A percentile compares a stretch with the other conserved stretches of the same genome.
Evolutionary conservation across 2,797 vertebrate species (phyloP).

Genomic region (Neomorphus geoffroyi): DNA sequence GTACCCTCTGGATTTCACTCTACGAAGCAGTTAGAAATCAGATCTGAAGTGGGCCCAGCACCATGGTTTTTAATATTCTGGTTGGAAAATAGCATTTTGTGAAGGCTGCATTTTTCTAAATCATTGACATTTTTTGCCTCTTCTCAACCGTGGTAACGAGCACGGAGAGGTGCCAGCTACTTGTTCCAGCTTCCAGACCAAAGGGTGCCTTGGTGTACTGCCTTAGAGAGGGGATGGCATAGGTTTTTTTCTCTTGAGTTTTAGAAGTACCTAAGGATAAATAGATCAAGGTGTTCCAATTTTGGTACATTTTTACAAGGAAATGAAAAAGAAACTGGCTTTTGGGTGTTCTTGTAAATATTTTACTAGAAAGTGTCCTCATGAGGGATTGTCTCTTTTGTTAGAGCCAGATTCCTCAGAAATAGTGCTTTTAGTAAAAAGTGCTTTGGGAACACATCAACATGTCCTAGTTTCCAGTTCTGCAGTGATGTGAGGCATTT

Average conservation of each 20-base stretch:
- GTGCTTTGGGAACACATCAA: constrained; percentile 5
- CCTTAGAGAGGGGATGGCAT: background rate
- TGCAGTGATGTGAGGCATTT: background rate
- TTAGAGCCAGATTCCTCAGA: background rate
- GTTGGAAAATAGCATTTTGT: background rate
- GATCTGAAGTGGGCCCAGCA: background rate
- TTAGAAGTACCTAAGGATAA: background rate
- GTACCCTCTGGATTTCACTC: background rate
- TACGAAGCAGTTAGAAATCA: background rate
- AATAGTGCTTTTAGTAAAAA: constrained; percentile 3
- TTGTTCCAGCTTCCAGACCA: background rate
- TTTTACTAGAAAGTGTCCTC: constrained; percentile 15
- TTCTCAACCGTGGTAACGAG: background rate
- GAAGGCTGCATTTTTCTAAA: background rate
- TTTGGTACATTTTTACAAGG: background rate
- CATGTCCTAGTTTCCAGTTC: background rate
- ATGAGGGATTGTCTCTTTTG: background rate
- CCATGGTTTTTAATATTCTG: background rate
- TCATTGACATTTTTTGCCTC: background rate
- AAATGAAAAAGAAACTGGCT: background rate
- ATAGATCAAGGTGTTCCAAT: background rate
- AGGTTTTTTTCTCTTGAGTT: background rate
- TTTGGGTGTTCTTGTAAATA: constrained; percentile 48
- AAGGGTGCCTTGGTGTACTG: fast-evolving
- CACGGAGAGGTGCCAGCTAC: background rate